Evolutionary conservation across 2,888 invertebrate species (phyloP), one percentile per base, ranked within the genome.

Genomic region (Biston stratarius): DNA sequence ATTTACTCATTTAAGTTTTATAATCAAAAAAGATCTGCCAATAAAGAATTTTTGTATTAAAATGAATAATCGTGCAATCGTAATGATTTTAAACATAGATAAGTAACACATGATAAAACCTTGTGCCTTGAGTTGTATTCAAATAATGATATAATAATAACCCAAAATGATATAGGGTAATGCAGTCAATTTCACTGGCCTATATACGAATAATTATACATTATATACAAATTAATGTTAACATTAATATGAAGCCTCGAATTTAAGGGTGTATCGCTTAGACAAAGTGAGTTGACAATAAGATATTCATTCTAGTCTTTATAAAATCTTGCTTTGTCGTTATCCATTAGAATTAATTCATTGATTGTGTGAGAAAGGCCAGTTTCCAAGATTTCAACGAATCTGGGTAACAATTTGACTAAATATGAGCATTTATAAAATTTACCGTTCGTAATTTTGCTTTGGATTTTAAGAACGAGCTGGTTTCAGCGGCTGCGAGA

Each of bases 81-180:
- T 79, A 78, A 80, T 82, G 75, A 74, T 76, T 77, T 78, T 77
- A 73, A 73, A 76, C 77, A 80, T 83, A 84, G 79, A 79, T 85
- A 83, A 77, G 75, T 84, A 84, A 83, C 81, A 81, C 81, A 82
- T 81, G 82, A 80, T 76, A 80, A 82, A 84, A 89, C 83, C 81
- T 88, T 86, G 93, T 93, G 92, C 92, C 92, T 93, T 93, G 90
- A 82, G 89, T 91, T 90, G 85, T 90, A 89, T 89, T 88, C 87
- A 87, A 84, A 84, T 83, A 82, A 74, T 78, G 78, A 79, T 80
- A 81, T 77, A 79, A 80, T 79, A 80, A 75, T 75, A 82, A 87
- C 83, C 82, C 83, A 83, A 84, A 85, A 85, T 83, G 84, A 73
- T 82, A 80, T 89, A 91, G 87, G 86, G 90, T 87, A 89, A 88